Base-by-base conservation (phyloP, 2,888 invertebrate genomes). In the Adineta ricciae region DNA sequence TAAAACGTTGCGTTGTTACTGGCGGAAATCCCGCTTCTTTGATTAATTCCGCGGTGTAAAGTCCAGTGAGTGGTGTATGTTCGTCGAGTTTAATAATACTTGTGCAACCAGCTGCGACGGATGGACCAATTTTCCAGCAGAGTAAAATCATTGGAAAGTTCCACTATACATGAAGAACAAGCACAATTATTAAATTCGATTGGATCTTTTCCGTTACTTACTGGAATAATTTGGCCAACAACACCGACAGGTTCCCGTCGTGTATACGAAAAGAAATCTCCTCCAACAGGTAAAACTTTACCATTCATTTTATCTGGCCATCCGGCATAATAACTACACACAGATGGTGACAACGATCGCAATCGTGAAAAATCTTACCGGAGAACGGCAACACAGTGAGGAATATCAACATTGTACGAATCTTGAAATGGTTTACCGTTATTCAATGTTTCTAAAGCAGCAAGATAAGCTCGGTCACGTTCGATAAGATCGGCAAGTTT, bases 241-340 rank as follows among this genome's bases (percentile, higher is more conserved):
- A 96, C 95, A 19, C 96, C 96, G n/a, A 96, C 94, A 0, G 96
- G 96, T 89, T 96, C 96, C 86, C 89, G 88, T 84, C 89, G 87
- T 9, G 90, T 90, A 87, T 88, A 90, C 7, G 88, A 87, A 86
- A 90, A 89, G 85, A 87, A 89, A 64, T 88, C 87, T 21, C 90
- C 90, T 87, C 89, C 90, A 52, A 89, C 92, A 7, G 95, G 94
- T 86, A 95, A 93, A 24, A 94, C 94, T 87, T 90, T 90, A 14
- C 91, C 91, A 86, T 95, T 94, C 90, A 93, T 94, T 91, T 96
- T 96, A 90, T 96, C 96, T 0, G 95, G 94, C 94, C 94, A 96
- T 46, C 96, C 96, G n/a, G 96, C 96, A 91, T 94, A 95, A 90
- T 96, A 96, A 19, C 95, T 93, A 46, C 5, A 46, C 11, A 46